Conservation (phyloP, 1,140 invertebrate species). For the Anastrepha ludens region DNA sequence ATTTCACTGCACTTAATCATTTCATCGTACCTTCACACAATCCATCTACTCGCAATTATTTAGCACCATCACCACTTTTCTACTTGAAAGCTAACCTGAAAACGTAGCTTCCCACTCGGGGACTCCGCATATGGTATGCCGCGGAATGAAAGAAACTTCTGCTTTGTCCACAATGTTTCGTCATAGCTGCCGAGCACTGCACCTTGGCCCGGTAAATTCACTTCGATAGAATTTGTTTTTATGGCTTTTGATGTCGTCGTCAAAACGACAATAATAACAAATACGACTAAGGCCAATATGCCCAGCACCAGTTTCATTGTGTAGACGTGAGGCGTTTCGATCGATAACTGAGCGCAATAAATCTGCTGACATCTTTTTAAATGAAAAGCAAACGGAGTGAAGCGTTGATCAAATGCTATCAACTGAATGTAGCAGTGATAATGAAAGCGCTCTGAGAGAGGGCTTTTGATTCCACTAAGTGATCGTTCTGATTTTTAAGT, state of each 20-base stretch:
- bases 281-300: background rate
- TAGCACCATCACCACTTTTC: background rate
- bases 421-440: too few relatives aligned
- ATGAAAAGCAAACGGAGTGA: too few relatives aligned
- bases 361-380: background rate
- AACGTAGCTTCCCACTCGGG: conserved; percentile 64
- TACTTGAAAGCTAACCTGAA: conserved; percentile 62
- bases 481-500: too few relatives aligned
- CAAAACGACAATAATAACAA: background rate
- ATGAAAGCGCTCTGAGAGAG: too few relatives aligned
- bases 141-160: conserved; percentile 68
- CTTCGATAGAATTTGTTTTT: conserved; percentile 40
- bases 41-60: background rate
- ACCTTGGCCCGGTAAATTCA: conserved; percentile 73
- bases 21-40: too few relatives aligned
- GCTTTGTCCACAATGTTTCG: conserved; percentile 65
- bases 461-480: too few relatives aligned
- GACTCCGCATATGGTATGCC: conserved; percentile 72
- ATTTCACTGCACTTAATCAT: too few relatives aligned
- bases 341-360: background rate
- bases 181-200: conserved; percentile 74
- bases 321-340: background rate
- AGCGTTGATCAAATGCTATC: too few relatives aligned
- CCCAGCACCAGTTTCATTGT: background rate
- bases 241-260: background rate